A percentile compares a stretch with the other conserved stretches of the same genome.
Evolutionary conservation across 2,113 vertebrate genomes (phyloP).

Genomic region (Silurus glanis): DNA sequence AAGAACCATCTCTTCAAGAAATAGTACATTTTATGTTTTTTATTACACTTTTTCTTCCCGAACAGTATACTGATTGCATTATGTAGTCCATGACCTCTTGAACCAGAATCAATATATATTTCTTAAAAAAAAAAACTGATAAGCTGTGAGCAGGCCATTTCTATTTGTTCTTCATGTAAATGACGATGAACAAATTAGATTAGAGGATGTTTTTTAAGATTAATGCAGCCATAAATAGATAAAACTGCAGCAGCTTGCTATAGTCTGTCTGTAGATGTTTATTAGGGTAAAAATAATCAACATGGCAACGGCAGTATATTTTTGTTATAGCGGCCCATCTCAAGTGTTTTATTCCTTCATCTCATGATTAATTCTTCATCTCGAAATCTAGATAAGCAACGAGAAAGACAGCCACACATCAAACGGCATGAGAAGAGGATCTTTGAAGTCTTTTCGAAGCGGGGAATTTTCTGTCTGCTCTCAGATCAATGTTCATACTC

Average conservation of each 20-base stretch:
- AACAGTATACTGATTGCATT: too few species aligned
- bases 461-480: neutral
- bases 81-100: too few species aligned
- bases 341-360: constrained; percentile 11
- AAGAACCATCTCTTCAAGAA: too few species aligned
- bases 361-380: neutral
- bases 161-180: neutral
- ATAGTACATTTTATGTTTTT: too few species aligned
- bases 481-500: constrained; percentile 4
- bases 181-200: neutral
- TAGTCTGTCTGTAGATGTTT: neutral
- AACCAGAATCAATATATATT: too few species aligned
- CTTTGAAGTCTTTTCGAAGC: neutral
- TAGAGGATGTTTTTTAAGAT: neutral
- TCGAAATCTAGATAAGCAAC: neutral
- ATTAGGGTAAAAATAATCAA: neutral
- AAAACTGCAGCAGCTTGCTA: too few species aligned
- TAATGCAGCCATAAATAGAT: neutral
- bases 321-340: neutral
- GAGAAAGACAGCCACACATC: constrained; percentile 2
- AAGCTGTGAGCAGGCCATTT: neutral
- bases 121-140: too few species aligned
- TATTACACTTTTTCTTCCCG: too few species aligned
- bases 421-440: constrained; percentile 6
- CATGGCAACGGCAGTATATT: neutral